Evolutionary conservation across 2,113 vertebrate species (phyloP).

Genomic region (Collichthys lucidus): DNA sequence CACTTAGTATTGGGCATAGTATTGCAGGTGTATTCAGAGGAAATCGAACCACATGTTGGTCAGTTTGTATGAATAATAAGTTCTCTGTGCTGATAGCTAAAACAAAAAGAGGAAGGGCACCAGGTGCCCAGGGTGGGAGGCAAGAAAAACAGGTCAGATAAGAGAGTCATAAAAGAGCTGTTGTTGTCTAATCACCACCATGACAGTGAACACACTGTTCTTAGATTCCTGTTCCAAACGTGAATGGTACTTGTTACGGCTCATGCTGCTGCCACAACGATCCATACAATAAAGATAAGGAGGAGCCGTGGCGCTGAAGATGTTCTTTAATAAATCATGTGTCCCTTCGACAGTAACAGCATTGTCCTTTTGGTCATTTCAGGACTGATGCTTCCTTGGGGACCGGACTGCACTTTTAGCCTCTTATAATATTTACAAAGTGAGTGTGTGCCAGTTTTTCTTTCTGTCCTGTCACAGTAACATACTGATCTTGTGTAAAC

Average conservation of each 20-base stretch:
- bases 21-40: not conserved
- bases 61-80: not conserved
- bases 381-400: constrained; percentile 52
- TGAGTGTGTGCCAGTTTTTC: not conserved
- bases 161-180: not conserved
- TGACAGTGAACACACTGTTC: not conserved
- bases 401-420: constrained; percentile 1
- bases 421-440: not conserved
- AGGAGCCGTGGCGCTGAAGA: not conserved
- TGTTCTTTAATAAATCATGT: constrained; percentile 26
- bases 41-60: not conserved
- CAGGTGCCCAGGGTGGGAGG: not conserved
- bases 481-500: not conserved
- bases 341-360: constrained; percentile 26
- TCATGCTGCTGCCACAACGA: not conserved
- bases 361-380: constrained; percentile 59
- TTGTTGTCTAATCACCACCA: not conserved
- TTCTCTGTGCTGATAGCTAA: not conserved
- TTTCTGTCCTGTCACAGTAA: constrained; percentile 12
- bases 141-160: constrained; percentile 12
- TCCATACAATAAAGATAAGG: constrained; percentile 22
- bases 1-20: not conserved
- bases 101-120: not conserved
- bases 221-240: not conserved
- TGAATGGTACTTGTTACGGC: not conserved